These are phyloP conservation scores for Cinclus cinclus DNA, from an alignment of 2,113 vertebrate species.

Conservation along the genomic window DNA sequence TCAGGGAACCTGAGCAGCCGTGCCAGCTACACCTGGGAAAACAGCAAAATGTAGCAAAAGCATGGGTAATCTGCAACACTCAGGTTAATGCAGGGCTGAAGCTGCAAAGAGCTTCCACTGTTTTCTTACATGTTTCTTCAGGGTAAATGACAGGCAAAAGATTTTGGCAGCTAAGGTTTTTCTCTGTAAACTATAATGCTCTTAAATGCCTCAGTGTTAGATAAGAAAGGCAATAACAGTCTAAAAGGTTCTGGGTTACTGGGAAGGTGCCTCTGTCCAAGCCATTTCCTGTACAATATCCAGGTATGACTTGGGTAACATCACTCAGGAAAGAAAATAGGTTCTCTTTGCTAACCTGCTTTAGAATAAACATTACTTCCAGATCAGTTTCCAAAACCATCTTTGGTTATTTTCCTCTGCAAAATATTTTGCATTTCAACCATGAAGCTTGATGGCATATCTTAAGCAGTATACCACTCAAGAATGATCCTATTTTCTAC, in stretches of 20 bases:
- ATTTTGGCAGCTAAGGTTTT: background rate
- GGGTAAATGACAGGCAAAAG: background rate
- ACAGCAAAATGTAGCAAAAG: background rate
- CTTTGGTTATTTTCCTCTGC: background rate
- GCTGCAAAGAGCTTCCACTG: background rate
- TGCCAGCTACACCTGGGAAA: background rate
- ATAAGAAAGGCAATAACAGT: background rate
- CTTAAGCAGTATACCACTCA: background rate
- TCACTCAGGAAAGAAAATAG: background rate
- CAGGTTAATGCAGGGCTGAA: background rate
- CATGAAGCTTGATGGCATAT: background rate
- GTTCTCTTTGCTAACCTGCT: background rate
- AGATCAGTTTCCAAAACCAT: background rate
- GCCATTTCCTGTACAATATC: background rate
- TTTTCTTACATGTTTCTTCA: background rate
- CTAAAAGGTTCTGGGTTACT: background rate
- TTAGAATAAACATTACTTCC: background rate
- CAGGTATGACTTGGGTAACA: background rate
- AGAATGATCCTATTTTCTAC: background rate
- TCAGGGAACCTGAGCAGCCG: background rate
- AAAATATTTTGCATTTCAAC: background rate
- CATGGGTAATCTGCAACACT: background rate
- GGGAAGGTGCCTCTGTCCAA: background rate
- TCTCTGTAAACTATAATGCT: background rate
- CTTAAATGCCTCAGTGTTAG: background rate